Conservation (phyloP, 53 echinoderm and acorn worm species). For the Hippasteria phrygiana region DNA sequence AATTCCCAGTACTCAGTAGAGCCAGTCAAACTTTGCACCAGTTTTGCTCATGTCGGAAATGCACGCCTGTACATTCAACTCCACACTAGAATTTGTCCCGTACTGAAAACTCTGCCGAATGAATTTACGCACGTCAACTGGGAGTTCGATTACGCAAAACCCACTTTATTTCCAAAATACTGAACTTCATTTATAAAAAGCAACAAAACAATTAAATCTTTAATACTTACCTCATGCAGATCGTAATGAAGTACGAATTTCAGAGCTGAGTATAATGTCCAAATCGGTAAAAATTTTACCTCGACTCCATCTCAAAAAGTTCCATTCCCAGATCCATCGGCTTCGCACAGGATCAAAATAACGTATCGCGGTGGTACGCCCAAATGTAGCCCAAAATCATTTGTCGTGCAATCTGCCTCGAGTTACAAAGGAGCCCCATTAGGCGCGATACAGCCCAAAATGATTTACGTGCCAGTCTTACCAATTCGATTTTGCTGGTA, state of each 20-base stretch:
- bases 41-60: too few relatives aligned
- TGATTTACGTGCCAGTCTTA: constrained; percentile 19
- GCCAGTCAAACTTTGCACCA: too few relatives aligned
- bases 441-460: constrained; percentile 36
- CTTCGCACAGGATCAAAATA: constrained; percentile 7
- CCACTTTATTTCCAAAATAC: neutral
- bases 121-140: neutral
- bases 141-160: neutral
- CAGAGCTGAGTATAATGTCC: constrained; percentile 1
- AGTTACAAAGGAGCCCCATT: constrained; percentile 35
- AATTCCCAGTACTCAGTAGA: too few relatives aligned
- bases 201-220: neutral
- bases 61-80: too few relatives aligned
- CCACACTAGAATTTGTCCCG: neutral
- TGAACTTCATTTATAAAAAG: neutral
- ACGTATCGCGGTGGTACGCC: neutral
- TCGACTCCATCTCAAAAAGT: constrained; percentile 46
- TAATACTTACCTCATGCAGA: constrained; percentile 34
- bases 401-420: neutral
- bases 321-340: neutral
- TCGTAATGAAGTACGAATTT: neutral
- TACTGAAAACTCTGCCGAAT: neutral
- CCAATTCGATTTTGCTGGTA: constrained; percentile 47
- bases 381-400: constrained; percentile 44
- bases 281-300: constrained; percentile 28